These are phyloP conservation scores for Lontra canadensis DNA, from an alignment of 2,113 vertebrate species.

Conservation along the genomic window DNA sequence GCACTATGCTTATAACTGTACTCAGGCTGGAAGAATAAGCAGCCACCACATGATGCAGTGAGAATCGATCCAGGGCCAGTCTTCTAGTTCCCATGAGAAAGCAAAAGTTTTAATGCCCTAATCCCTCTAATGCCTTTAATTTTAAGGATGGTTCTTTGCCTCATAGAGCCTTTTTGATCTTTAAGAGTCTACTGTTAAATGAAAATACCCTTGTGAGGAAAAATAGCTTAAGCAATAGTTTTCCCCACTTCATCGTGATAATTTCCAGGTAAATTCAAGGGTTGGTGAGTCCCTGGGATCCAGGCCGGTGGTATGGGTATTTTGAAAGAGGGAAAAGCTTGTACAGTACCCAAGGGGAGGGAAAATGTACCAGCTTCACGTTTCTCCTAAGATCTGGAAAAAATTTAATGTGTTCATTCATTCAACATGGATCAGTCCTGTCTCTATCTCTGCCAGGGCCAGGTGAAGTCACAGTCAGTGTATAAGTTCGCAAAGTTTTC, in stretches of 20 bases:
- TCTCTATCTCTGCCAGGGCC: not conserved
- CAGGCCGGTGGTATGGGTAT: not conserved
- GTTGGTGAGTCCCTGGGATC: not conserved
- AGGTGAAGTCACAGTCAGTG: not conserved
- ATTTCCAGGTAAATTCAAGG: constrained; percentile 13
- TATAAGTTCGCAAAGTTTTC: not conserved
- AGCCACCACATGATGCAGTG: not conserved
- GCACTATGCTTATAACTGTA: rapidly evolving
- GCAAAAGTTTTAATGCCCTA: not conserved
- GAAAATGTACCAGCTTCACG: not conserved
- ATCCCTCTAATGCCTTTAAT: not conserved
- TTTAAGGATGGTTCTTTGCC: not conserved
- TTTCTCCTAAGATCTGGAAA: not conserved
- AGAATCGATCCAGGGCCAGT: not conserved
- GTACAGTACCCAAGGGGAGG: not conserved
- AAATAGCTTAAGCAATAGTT: not conserved
- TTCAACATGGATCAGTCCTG: not conserved
- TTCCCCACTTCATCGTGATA: not conserved
- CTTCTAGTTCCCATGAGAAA: not conserved
- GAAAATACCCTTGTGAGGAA: not conserved
- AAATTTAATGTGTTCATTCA: not conserved
- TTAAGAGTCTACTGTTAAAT: not conserved
- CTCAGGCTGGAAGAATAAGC: not conserved
- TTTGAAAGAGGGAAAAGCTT: not conserved
- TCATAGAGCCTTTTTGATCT: not conserved